Base-by-base conservation (phyloP, 1,140 invertebrate genomes). In the Drosophila gunungcola region DNA sequence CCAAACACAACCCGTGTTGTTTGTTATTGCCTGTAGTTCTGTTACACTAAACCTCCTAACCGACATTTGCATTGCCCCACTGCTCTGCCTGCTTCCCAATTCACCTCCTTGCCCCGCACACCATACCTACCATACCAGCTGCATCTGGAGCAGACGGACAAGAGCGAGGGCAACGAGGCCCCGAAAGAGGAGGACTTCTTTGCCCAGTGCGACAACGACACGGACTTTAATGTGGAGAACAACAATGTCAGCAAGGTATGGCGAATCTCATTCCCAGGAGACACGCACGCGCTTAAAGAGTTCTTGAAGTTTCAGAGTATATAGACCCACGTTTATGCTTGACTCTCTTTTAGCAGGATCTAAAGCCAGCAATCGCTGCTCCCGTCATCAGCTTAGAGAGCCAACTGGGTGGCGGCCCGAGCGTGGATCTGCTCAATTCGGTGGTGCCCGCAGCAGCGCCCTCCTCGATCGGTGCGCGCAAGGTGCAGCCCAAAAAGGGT, bases 171-270 rank as follows among this genome's bases (percentile, higher is more conserved):
- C 13, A 91, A 86, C 34, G 92, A 74, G 39, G 29, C 34, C 29
- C 56, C 63, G 94, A 79, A 95, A 79, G 96, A 97, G 88, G 93
- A 95, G 7, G 97, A 98, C 91, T 98, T 98, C 92, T 98, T 98
- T 92, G 95, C 95, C 68, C 96, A 96, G 80, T 95, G 95, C 77
- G 94, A 95, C 79, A 93, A 74, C 34, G 67, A 72, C 6, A 57
- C 60, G 67, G 92, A 93, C 12, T 74, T 74, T 4, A 73, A 80
- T 51, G 62, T 79, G 38, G 54, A 86, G 45, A 90, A 90, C 49
- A 90, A 90, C 48, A 90, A 90, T 45, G 52, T 81, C 4, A 86
- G 75, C 13, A 34, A 76, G 73, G 73, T 76, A 72, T 52, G 51
- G 34, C 5, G 16, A 48, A 51, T 42, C 27, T 38, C 45, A 46